phyloP scores from a whole-genome alignment of 2,113 vertebrate genomes.

The Sebastes schlegelii region DNA sequence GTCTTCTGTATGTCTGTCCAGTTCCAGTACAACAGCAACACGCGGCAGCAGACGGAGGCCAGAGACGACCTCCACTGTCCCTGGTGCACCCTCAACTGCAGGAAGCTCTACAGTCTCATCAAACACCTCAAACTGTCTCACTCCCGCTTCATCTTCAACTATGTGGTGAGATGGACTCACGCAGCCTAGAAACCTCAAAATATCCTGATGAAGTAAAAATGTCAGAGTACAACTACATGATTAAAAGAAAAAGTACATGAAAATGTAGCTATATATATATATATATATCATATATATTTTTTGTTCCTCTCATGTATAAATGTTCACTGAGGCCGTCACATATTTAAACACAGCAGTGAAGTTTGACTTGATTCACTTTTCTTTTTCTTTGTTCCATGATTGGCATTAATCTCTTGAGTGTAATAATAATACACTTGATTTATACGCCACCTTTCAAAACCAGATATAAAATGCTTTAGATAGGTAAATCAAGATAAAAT shows the following conservation, averaged over 20 bases:
- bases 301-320: background rate
- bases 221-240: background rate
- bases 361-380: no score
- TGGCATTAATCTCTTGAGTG: no score
- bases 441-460: background rate
- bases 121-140: slow-evolving; percentile 99
- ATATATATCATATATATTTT: background rate
- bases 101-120: slow-evolving; percentile 96
- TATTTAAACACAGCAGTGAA: no score
- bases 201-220: background rate
- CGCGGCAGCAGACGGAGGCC: slow-evolving; percentile 96
- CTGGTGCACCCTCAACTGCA: slow-evolving; percentile 97
- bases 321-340: background rate
- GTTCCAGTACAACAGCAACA: slow-evolving; percentile 98
- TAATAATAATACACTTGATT: background rate
- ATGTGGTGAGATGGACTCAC: slow-evolving; percentile 88
- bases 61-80: slow-evolving; percentile 97
- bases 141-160: slow-evolving; percentile 98
- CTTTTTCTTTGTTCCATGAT: no score
- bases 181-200: background rate
- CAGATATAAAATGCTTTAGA: background rate
- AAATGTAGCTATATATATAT: background rate
- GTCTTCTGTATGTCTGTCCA: slow-evolving; percentile 47
- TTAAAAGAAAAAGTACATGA: background rate
- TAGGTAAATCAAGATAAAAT: background rate